Base-by-base conservation (phyloP, 35 echinoderm and acorn worm species). In the Anneissia japonica region DNA sequence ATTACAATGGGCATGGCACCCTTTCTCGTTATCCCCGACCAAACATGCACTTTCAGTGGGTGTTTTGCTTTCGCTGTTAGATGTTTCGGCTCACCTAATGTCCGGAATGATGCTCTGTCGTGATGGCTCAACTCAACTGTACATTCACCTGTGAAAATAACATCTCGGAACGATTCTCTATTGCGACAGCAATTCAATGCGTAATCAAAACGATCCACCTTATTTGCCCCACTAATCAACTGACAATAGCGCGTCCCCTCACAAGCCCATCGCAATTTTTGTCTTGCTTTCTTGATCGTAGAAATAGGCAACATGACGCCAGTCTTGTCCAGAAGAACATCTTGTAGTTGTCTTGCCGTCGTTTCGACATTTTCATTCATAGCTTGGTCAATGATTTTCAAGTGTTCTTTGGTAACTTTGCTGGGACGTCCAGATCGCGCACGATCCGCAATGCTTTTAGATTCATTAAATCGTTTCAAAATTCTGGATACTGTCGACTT, bases 131-230 rank as follows among this genome's bases (percentile, higher is more conserved):
- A 9, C 32, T 88, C 77, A 35, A 88, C 75, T 0, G 90, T 82
- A 39, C 79, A 46, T 45, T 92, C 73, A 55, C 88, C 90, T 5
- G 90, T 92, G 26, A 87, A 92, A 82, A 88, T 83, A 4, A 84
- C 90, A 30, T 92, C 41, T 17, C 77, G 31, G 30, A 92, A 92
- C 28, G 13, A 3, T 35, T 92, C 90, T 17, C 37, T 37, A 0
- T 36, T 14, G 3, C 34, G 46, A 12, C 81, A 31, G 32, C 81
- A 77, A 13, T n/a, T 19, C 12, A 21, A 3, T 19, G 74, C 88
- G 14, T 84, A 88, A 35, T 73, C 38, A 3, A 46, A 14, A 19
- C 80, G 9, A 23, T 32, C 1, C 9, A 74, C 43, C 35, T 77
- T 76, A 32, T 88, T 92, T 13, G 55, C 37, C 29, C 37, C 32